These are phyloP conservation scores for Bubo blakistoni DNA, from an alignment of 2,113 vertebrate species.

Conservation along the genomic window DNA sequence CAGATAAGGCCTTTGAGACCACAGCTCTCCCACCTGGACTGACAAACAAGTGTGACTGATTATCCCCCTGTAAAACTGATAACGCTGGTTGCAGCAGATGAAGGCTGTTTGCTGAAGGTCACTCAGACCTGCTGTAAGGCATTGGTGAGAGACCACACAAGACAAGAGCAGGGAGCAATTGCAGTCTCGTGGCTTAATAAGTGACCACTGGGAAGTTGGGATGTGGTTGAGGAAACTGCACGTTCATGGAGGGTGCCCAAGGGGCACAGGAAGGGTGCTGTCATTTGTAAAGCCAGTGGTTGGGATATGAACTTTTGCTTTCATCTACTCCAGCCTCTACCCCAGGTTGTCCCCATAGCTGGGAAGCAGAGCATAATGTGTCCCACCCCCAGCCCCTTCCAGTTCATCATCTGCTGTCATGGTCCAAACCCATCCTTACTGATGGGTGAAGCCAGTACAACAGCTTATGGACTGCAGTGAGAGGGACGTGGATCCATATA, in stretches of 20 bases:
- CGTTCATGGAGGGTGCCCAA: background rate
- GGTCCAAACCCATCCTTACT: background rate
- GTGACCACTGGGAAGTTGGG: background rate
- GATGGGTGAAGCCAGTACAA: background rate
- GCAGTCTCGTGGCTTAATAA: background rate
- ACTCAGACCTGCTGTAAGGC: background rate
- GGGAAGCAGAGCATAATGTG: background rate
- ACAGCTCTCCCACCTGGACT: background rate
- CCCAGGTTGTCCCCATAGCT: fast-evolving
- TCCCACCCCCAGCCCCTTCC: background rate
- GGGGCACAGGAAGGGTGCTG: background rate
- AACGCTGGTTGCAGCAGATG: background rate
- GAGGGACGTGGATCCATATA: background rate
- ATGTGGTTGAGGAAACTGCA: background rate
- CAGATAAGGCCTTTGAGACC: background rate
- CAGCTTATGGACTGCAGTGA: background rate
- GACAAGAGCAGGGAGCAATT: background rate
- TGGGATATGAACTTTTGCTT: background rate
- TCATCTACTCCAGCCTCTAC: background rate
- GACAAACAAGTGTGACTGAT: background rate
- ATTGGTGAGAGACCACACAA: background rate
- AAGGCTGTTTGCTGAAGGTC: background rate
- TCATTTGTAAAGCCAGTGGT: background rate
- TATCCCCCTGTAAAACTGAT: background rate
- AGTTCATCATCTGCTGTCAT: background rate